Evolutionary conservation across 1,140 invertebrate species (phyloP), one percentile per base, ranked within the genome.

Genomic region (Trichonephila inaurata): DNA sequence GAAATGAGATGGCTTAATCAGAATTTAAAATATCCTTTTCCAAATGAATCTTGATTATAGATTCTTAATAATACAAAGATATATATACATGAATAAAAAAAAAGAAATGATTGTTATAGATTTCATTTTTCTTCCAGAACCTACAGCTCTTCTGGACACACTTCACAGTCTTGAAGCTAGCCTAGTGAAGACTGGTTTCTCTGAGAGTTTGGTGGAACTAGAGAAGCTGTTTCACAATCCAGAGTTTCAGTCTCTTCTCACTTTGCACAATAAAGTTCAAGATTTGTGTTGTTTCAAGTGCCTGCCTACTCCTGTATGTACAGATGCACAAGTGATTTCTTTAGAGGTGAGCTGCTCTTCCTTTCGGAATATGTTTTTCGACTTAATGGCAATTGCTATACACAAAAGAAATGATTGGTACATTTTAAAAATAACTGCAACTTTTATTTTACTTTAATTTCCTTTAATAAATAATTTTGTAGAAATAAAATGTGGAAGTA

Each of bases 91-190:
- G 7, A 28, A 51, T 7, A 10, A 51, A 51, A 51, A 10, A 51
- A 66, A 66, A 12, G 19, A 64, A 21, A n/a, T 21, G 18, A 21
- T 21, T 66, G n/a, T n/a, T 66, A 21, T 10, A 66, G 21, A n/a
- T 66, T 28, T 69, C 0, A 40, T 94, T 51, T 72, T 16, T 60
- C 60, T 95, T 60, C 19, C 94, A 98, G 98, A 97, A 89, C 97
- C 98, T 95, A 97, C 97, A 95, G 98, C 98, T 95, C 96, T 98
- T 93, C 97, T 98, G 82, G 97, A 97, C 33, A 97, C 97, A 2
- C 96, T 99, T 62, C 97, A 98, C 95, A 97, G 98, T 95, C 96
- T 99, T 44, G 98, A 98, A 95, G 96, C 97, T 89, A 97, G 98
- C 94, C 96, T 99, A 94, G 97, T 97, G 94, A 97, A 97, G 94